Percentiles rank a stretch among this genome's conserved stretches.
Conservation (phyloP, 2,113 vertebrate genomes). For the Mormoops blainvillei region DNA sequence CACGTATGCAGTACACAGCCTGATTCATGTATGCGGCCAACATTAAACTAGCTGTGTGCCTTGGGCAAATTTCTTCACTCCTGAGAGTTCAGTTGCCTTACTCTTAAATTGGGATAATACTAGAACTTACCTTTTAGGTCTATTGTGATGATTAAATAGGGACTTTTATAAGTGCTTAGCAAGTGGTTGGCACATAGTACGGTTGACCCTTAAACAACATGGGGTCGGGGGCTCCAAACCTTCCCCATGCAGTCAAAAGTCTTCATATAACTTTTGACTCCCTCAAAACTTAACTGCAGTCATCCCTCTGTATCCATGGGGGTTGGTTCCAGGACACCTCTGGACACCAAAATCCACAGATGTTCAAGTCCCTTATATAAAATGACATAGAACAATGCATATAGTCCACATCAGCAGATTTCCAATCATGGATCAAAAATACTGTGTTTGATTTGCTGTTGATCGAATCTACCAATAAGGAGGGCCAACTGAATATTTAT, state of each 20-base stretch:
- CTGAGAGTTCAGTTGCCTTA: background rate
- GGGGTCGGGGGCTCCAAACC: background rate
- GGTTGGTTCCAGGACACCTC: background rate
- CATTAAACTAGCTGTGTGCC: background rate
- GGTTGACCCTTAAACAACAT: background rate
- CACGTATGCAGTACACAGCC: background rate
- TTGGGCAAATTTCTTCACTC: background rate
- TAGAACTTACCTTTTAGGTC: background rate
- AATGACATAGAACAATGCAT: background rate
- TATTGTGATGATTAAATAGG: background rate
- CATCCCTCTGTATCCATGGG: background rate
- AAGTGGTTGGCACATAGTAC: background rate
- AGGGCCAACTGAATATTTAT: background rate
- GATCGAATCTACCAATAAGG: background rate
- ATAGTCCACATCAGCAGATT: background rate
- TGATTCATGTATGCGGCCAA: background rate
- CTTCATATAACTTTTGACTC: background rate
- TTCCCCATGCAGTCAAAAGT: background rate
- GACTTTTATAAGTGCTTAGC: background rate
- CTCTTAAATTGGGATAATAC: background rate
- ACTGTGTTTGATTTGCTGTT: background rate
- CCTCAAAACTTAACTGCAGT: background rate
- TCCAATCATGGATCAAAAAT: background rate
- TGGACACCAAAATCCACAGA: background rate
- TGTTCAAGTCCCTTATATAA: background rate